Conservation (phyloP, 2,888 invertebrate genomes). For the Drosophila cognata region DNA sequence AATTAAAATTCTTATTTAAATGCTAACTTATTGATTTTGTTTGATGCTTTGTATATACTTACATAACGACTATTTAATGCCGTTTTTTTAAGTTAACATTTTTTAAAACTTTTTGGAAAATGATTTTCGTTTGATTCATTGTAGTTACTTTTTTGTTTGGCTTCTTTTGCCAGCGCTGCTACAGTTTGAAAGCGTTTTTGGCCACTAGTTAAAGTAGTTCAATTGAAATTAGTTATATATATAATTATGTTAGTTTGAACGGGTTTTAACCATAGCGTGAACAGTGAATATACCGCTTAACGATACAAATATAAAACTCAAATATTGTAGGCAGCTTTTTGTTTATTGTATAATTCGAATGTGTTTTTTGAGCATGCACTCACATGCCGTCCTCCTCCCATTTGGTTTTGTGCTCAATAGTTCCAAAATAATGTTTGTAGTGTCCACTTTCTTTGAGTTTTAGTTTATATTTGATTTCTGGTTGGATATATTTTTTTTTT, state of each 20-base stretch:
- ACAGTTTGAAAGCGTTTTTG: conserved; percentile 50
- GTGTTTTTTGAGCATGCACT: conserved; percentile 49
- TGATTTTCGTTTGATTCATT: conserved; percentile 21
- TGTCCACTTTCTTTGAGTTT: conserved; percentile 17
- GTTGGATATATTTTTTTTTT: conserved; percentile 23
- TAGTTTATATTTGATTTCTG: conserved; percentile 11
- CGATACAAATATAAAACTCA: not conserved
- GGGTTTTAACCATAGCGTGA: conserved; percentile 13
- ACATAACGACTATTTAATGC: conserved; percentile 17
- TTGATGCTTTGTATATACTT: conserved; percentile 59
- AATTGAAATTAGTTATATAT: conserved; percentile 27
- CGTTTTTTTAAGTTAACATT: conserved; percentile 7
- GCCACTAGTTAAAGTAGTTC: conserved; percentile 57
- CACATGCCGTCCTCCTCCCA: conserved; percentile 32
- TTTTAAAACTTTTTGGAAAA: conserved; percentile 3
- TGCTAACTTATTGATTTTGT: conserved; percentile 46
- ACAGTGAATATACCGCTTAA: conserved; percentile 7
- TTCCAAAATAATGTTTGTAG: conserved; percentile 37
- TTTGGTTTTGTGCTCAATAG: conserved; percentile 18
- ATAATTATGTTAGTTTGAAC: conserved; percentile 25
- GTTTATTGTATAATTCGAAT: conserved; percentile 38
- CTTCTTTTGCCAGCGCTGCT: conserved; percentile 55
- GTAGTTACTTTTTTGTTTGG: conserved; percentile 53
- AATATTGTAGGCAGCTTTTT: conserved; percentile 47
- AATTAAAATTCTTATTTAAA: conserved; percentile 68